Evolutionary conservation across 2,113 vertebrate genomes (phyloP), one percentile per base, ranked within the genome.

Genomic region (Anser brachyrhynchus): DNA sequence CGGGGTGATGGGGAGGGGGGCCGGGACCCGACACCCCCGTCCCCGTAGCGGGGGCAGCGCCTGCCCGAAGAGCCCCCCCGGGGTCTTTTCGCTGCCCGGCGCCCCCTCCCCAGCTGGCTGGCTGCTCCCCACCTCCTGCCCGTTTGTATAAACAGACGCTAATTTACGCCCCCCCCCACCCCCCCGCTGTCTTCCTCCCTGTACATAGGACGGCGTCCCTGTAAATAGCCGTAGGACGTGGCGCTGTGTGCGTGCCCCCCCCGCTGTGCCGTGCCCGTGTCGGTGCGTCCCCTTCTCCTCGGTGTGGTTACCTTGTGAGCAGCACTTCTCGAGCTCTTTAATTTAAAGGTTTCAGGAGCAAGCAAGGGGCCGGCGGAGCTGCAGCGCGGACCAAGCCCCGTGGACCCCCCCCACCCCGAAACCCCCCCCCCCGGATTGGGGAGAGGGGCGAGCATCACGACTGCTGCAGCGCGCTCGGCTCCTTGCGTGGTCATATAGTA

Each of bases 211-310:
- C 13, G 16, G 28, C 37, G 20, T 70, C 95, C 95, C 51, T 97
- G 97, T 97, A 97, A 92, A 97, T 97, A 97, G 91, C 69, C 5
- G 85, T 95, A 94, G 95, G 65, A 72, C 46, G 95, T 95, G 95
- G 46, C 46, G 84, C 89, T 91, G 95, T 96, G 90, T 11, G 87
- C 46, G 94, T 96, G 94, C 65, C 91, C 91, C 86, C 37, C 91
- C 86, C 85, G 92, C 95, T 46, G 95, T 95, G 95, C 83, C 43
- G 93, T 97, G 96, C 33, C 84, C 8, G 91, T 95, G 92, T 9
- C 86, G 86, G 71, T 94, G 93, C 92, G 59, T 81, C 8, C 22
- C 8, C 8, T 6, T 13, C 13, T 11, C 9, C 51, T 71, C 77
- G 0, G 51, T 77, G 91, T 94, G 92, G 79, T 81, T 49, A 59